A percentile compares a stretch with the other conserved stretches of the same genome.
These are phyloP conservation scores for Malurus elegans DNA, from an alignment of 2,113 vertebrate species.

Conservation along the genomic window DNA sequence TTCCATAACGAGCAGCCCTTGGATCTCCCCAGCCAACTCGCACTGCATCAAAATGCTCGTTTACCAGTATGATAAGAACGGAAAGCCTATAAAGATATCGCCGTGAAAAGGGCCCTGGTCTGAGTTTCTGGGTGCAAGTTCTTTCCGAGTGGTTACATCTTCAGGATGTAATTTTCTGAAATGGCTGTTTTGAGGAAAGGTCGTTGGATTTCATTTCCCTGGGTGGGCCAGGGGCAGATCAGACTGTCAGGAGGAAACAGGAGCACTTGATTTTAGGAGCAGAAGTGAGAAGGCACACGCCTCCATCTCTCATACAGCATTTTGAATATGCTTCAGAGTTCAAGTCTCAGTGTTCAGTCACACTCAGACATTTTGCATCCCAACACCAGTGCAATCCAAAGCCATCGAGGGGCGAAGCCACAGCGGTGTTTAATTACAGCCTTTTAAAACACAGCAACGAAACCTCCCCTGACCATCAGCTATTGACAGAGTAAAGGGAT, in stretches of 20 bases:
- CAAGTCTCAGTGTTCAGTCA: background rate
- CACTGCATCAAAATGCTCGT: constrained; percentile 98
- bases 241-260: constrained; percentile 20
- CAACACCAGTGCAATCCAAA: background rate
- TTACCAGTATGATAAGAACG: constrained; percentile 95
- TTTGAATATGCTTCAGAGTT: constrained; percentile 37
- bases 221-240: background rate
- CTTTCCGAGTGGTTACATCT: constrained; percentile 54
- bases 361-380: background rate
- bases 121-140: constrained; percentile 14
- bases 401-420: background rate
- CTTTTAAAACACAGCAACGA: background rate
- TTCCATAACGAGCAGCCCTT: constrained; percentile 97
- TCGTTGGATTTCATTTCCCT: constrained; percentile 65
- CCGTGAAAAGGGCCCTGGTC: constrained; percentile 73
- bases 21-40: constrained; percentile 97
- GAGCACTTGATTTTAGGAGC: constrained; percentile 18
- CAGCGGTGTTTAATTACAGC: constrained; percentile 6
- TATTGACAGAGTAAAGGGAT: background rate
- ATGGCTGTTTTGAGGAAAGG: constrained; percentile 52
- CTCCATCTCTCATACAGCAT: background rate
- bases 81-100: constrained; percentile 92
- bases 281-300: background rate
- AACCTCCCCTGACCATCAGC: background rate
- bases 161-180: constrained; percentile 47